Base-by-base conservation (phyloP, 2,888 invertebrate species). In the Campopleginae sp. region DNA sequence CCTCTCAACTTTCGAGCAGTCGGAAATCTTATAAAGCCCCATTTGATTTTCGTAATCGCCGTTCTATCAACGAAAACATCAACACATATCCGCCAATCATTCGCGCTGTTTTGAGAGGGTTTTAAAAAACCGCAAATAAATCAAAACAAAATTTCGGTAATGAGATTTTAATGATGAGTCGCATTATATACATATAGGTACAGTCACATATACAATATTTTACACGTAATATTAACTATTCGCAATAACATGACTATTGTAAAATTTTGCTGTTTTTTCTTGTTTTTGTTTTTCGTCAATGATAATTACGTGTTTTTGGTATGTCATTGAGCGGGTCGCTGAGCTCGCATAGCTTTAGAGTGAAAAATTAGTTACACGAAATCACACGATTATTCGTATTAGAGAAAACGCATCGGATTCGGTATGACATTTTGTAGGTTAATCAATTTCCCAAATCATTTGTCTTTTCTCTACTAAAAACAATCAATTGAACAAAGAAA, bases 181-280 rank as follows among this genome's bases (percentile, higher is more conserved):
- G 75, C 86, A 66, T 58, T 91, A 91, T 92, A 90, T 91, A 92
- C 90, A 91, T 87, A 87, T 91, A 91, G 88, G 90, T 92, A 92
- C 92, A 92, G 86, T 91, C 88, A 90, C 89, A 92, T 92, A 90
- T 92, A 91, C 91, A 92, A 88, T 90, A 89, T 90, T 85, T 88
- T 89, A 89, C 91, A 92, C 89, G 87, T 88, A 92, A 88, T 92
- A 88, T 90, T 79, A 84, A 82, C 74, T 70, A 87, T 82, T 80
- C 63, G 81, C 72, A 83, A 85, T 80, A 80, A 84, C 71, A 68
- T 72, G 75, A 85, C 71, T 66, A 81, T 75, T n/a, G 63, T 68
- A 79, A 81, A 68, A 71, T 63, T 27, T 71, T 54, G 38, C 51
- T 71, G 51, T 86, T 42, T 33, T 66, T 74, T 33, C 33, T 33